These are phyloP conservation scores for Carassius auratus DNA, from an alignment of 2,113 vertebrate species.

Conservation along the genomic window DNA sequence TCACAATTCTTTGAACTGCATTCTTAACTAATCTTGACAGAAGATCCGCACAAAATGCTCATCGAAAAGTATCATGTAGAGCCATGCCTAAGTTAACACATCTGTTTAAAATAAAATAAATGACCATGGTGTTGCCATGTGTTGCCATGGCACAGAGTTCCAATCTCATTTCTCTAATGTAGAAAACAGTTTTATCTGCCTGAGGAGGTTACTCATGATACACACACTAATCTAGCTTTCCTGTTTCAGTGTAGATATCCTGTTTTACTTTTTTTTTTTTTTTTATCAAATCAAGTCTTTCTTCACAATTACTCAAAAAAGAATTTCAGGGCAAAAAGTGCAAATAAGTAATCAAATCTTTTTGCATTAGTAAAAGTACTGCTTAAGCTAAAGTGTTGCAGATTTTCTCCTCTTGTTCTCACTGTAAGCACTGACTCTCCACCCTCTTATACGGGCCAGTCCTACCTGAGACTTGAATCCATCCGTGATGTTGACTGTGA, in stretches of 20 bases:
- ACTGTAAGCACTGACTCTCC: background rate
- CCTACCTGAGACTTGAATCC: slow-evolving; percentile 46
- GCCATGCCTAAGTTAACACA: background rate
- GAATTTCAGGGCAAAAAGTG: background rate
- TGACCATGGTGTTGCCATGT: background rate
- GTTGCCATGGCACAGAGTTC: slow-evolving; percentile 2
- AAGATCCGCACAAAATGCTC: background rate
- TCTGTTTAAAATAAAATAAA: background rate
- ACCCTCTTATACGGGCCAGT: slow-evolving; percentile 10
- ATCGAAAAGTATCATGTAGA: background rate
- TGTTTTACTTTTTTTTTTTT: background rate
- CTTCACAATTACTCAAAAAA: background rate
- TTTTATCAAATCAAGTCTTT: too few species aligned
- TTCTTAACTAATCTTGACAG: background rate
- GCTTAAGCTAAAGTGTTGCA: background rate
- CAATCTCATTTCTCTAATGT: background rate
- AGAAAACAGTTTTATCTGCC: background rate
- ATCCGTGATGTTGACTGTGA: slow-evolving; percentile 25
- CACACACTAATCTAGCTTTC: background rate
- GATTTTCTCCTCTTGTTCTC: background rate
- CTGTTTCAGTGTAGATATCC: background rate
- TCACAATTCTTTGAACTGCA: background rate
- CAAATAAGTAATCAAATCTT: background rate
- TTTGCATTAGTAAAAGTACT: background rate
- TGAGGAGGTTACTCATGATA: background rate